These are phyloP conservation scores for Autographa gamma DNA, from an alignment of 2,888 invertebrate species.

Conservation along the genomic window DNA sequence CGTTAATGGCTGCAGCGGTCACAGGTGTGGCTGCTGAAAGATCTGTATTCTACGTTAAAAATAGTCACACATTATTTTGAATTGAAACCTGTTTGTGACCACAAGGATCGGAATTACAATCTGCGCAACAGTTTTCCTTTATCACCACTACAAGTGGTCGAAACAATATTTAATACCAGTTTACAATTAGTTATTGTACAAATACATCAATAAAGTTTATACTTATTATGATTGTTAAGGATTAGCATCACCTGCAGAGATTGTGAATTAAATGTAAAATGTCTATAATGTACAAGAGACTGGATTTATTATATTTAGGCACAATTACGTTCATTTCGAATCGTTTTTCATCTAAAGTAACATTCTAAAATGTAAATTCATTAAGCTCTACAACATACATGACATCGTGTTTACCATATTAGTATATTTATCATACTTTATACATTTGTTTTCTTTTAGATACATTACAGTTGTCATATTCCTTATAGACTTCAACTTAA, in stretches of 20 bases:
- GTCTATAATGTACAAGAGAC: constrained; percentile 51
- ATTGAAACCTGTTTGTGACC: constrained; percentile 19
- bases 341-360: constrained; percentile 60
- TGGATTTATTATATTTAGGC: constrained; percentile 64
- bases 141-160: constrained; percentile 17
- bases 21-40: constrained; percentile 8
- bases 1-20: neutral
- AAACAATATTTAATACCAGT: constrained; percentile 19
- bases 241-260: constrained; percentile 33
- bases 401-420: constrained; percentile 47
- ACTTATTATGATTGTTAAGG: constrained; percentile 17
- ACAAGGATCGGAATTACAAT: constrained; percentile 19
- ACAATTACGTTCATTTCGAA: constrained; percentile 61
- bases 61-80: constrained; percentile 36
- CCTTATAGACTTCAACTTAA: constrained; percentile 58
- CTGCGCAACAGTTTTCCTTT: constrained; percentile 19
- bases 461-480: constrained; percentile 55
- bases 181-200: constrained; percentile 34
- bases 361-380: constrained; percentile 58
- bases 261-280: constrained; percentile 37
- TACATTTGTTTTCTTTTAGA: constrained; percentile 43
- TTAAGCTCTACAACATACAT: constrained; percentile 62
- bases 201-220: constrained; percentile 26
- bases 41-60: constrained; percentile 22
- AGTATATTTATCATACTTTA: constrained; percentile 44